Conservation (phyloP, 1,140 invertebrate genomes). For the Harpegnathos saltator region DNA sequence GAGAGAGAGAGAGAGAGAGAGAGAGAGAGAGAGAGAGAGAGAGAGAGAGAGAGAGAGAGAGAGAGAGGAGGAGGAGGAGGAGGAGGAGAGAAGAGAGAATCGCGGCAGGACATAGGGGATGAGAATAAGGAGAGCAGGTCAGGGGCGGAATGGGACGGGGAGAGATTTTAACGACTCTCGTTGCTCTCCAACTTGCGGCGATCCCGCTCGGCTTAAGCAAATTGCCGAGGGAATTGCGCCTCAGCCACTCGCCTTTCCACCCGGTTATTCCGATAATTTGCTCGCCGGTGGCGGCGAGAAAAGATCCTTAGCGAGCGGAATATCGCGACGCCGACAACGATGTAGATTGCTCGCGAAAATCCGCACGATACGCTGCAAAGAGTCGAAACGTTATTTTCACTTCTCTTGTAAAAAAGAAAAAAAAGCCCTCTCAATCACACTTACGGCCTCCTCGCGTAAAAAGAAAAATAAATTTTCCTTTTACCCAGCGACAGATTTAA, state of each 20-base stretch:
- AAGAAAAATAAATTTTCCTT: not conserved
- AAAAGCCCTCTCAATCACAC: not conserved
- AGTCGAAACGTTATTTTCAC: not conserved
- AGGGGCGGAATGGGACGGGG: constrained; percentile 13
- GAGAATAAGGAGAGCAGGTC: not conserved
- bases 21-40: not conserved
- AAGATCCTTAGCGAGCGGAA: constrained; percentile 40
- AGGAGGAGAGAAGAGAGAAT: too few species aligned
- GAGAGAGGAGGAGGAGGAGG: too few species aligned
- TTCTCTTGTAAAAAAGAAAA: too few species aligned
- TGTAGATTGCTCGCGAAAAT: constrained; percentile 2
- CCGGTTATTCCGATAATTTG: constrained; percentile 73
- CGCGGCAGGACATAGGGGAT: constrained; percentile 4
- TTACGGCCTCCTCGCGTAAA: not conserved
- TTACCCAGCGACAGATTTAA: too few species aligned
- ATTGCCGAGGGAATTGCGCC: constrained; percentile 71
- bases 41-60: constrained; percentile 6
- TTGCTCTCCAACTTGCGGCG: constrained; percentile 70
- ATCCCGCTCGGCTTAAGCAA: constrained; percentile 74
- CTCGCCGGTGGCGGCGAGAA: constrained; percentile 53
- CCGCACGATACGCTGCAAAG: not conserved
- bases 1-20: not conserved
- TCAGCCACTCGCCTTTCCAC: constrained; percentile 70
- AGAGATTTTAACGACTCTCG: constrained; percentile 75
- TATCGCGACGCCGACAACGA: constrained; percentile 32